These are phyloP conservation scores for Shinisaurus crocodilurus DNA, from an alignment of 2,113 vertebrate species.

Conservation along the genomic window DNA sequence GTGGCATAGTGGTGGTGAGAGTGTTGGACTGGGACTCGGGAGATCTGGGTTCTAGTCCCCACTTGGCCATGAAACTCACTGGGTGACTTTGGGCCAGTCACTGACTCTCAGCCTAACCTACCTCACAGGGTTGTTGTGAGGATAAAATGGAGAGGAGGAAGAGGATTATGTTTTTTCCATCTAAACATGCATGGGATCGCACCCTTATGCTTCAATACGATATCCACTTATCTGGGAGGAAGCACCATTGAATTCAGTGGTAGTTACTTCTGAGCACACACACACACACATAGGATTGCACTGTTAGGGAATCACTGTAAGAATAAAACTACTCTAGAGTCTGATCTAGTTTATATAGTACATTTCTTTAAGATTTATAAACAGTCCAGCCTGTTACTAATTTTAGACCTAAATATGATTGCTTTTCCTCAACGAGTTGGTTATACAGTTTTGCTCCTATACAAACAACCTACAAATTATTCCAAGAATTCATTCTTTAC, in stretches of 20 bases:
- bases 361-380: background rate
- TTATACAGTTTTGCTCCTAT: slow-evolving; percentile 1
- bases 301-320: background rate
- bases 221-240: background rate
- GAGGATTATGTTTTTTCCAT: too few species aligned
- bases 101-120: too few species aligned
- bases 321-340: slow-evolving; percentile 6
- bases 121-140: too few species aligned
- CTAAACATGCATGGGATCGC: too few species aligned
- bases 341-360: slow-evolving; percentile 1
- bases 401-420: slow-evolving; percentile 23
- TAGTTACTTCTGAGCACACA: background rate
- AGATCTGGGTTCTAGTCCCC: too few species aligned
- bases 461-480: slow-evolving; percentile 51
- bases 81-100: too few species aligned
- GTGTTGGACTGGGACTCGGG: too few species aligned
- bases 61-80: too few species aligned
- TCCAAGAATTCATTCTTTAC: slow-evolving; percentile 53
- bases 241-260: background rate
- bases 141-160: background rate
- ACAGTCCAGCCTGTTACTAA: background rate
- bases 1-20: too few species aligned
- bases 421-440: slow-evolving; percentile 7
- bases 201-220: too few species aligned
- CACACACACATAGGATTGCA: background rate